phyloP scores from a whole-genome alignment of 2,888 invertebrate genomes.

The Zygogramma bicolorata region DNA sequence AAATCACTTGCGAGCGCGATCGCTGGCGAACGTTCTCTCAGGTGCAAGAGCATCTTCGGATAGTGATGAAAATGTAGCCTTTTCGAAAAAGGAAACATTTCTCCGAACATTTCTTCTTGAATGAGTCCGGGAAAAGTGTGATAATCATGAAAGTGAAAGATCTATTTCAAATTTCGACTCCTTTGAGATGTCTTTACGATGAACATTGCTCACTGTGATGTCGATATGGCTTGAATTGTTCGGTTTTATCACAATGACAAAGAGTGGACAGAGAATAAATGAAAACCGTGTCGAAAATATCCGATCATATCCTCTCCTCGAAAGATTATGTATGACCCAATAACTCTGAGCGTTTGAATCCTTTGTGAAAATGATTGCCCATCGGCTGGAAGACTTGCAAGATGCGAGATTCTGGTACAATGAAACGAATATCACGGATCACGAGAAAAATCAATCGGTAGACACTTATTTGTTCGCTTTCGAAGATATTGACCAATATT shows the following conservation, averaged over 20 bases:
- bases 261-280: neutral
- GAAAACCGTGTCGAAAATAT: neutral
- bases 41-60: neutral
- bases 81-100: neutral
- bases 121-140: neutral
- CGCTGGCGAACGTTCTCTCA: neutral
- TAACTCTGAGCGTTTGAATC: neutral
- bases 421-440: slow-evolving; percentile 45
- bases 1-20: slow-evolving; percentile 5
- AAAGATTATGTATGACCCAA: neutral
- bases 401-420: slow-evolving; percentile 50
- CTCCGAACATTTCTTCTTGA: neutral
- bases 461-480: slow-evolving; percentile 75
- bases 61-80: neutral
- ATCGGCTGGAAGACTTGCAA: slow-evolving; percentile 46
- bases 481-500: slow-evolving; percentile 84
- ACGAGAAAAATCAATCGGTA: slow-evolving; percentile 52
- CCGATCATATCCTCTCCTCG: neutral
- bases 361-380: slow-evolving; percentile 45
- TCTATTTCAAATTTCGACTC: too few species aligned
- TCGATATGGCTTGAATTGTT: slow-evolving; percentile 3
- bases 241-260: too few species aligned
- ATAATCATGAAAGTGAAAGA: slow-evolving; percentile 1
- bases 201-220: too few species aligned
- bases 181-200: too few species aligned